Evolutionary conservation across 2,797 vertebrate genomes (phyloP).

Genomic region (Rhinella marina): DNA sequence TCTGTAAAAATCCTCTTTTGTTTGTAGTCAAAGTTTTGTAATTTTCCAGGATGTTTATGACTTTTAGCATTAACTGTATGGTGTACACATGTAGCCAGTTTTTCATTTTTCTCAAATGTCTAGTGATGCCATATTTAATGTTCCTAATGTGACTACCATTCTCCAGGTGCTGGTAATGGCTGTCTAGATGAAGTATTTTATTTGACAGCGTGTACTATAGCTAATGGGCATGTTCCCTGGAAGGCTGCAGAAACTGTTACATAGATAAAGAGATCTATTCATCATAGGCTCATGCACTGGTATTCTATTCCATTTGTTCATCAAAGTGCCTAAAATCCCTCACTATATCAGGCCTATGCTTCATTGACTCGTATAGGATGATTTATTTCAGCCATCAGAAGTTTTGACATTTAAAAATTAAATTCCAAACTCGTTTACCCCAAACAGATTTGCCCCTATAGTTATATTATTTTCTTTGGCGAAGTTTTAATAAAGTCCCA

Average conservation of each 20-base stretch:
- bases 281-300: constrained; percentile 22
- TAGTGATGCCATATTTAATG: background rate
- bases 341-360: constrained; percentile 17
- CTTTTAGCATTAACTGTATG: background rate
- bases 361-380: constrained; percentile 9
- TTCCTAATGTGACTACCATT: background rate
- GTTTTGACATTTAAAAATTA: background rate
- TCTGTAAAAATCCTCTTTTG: background rate
- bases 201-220: constrained; percentile 38
- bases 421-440: background rate
- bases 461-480: background rate
- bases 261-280: constrained; percentile 34
- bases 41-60: constrained; percentile 2
- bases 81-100: background rate
- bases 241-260: constrained; percentile 31
- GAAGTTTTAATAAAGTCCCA: background rate
- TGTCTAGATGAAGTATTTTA: constrained; percentile 36
- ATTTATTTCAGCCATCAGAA: constrained; percentile 26
- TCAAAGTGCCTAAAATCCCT: constrained; percentile 26
- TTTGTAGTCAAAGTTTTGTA: background rate
- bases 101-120: constrained; percentile 1
- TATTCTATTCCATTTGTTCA: constrained; percentile 37
- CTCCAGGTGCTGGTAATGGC: constrained; percentile 18
- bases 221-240: constrained; percentile 44
- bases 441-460: background rate